Evolutionary conservation across 2,797 vertebrate genomes (phyloP), one percentile per base, ranked within the genome.

Genomic region (Betta splendens): DNA sequence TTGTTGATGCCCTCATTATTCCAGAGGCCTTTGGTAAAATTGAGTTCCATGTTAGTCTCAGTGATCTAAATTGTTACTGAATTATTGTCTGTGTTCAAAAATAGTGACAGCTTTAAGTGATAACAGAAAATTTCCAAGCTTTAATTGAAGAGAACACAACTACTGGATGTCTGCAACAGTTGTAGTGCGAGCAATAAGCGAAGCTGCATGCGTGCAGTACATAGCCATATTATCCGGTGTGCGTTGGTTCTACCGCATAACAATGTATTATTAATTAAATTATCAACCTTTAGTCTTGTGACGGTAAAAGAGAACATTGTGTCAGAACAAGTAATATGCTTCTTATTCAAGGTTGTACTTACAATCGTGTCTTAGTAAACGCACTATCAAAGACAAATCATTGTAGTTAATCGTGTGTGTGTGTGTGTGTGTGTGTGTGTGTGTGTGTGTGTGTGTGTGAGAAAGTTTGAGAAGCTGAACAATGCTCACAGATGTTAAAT

Each of bases 251-350:
- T 78, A 85, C 72, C 60, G 85, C 54, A 64, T 37, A 58, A 22
- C 69, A 44, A 72, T 31, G 66, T 67, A 50, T 52, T 63, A 42
- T 43, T 25, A 45, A 51, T 59, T n/a, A n/a, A n/a, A 50, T 52
- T 63, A 42, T 43, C 25, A 44, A 51, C 59, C 66, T 33, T 66
- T 67, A 50, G 52, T 63, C 42, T 43, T 25, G 45, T 51, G 56
- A 72, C 61, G 58, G 43, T 72, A 54, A 78, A 68, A 44, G 71
- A 81, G 53, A 63, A 65, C 72, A 46, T 55, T 60, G 26, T 74
- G 42, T 66, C 53, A 79, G 45, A 75, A 83, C 38, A 81, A 87
- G 80, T 83, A 83, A 85, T 87, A 87, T 67, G 61, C 66, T 78
- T 82, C 52, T 60, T 42, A 33, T 67, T 66, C 76, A 68, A 29